These are phyloP conservation scores for Clistopyga incitator DNA, from an alignment of 2,888 invertebrate species.

Conservation along the genomic window DNA sequence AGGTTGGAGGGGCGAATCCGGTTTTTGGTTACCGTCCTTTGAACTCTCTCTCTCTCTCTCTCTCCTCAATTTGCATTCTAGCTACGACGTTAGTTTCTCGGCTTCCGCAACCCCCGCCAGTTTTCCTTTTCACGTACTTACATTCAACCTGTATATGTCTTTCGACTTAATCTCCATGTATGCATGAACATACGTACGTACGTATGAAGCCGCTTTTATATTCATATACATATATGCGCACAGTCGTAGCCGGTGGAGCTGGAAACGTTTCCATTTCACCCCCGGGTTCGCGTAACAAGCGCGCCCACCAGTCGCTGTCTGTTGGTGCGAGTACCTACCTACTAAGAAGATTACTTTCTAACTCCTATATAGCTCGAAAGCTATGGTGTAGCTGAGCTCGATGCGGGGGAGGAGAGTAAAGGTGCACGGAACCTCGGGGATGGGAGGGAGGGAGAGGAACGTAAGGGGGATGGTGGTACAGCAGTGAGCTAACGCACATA, in stretches of 20 bases:
- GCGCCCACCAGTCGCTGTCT: constrained; percentile 71
- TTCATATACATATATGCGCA: constrained; percentile 1
- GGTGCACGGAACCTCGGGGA: constrained; percentile 39
- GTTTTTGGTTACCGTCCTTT: constrained; percentile 33
- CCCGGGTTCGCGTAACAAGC: constrained; percentile 53
- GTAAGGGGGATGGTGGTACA: constrained; percentile 25
- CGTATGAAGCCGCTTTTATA: background rate
- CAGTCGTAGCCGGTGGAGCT: constrained; percentile 35
- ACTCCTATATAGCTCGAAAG: constrained; percentile 67
- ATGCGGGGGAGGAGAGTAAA: constrained; percentile 42
- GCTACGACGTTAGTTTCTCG: constrained; percentile 33
- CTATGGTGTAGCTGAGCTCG: constrained; percentile 49
- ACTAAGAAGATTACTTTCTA: constrained; percentile 80
- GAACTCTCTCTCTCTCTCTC: too few species aligned
- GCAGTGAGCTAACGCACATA: constrained; percentile 52
- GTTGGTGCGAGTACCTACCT: constrained; percentile 73
- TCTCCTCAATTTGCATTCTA: constrained; percentile 45
- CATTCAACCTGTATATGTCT: constrained; percentile 4
- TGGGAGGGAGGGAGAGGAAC: too few species aligned
- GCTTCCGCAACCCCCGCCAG: constrained; percentile 49
- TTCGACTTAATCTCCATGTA: constrained; percentile 2
- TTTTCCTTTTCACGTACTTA: constrained; percentile 17
- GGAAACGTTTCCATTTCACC: constrained; percentile 50
- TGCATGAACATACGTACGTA: background rate
- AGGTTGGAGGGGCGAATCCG: background rate